phyloP scores from a whole-genome alignment of 2,113 vertebrate genomes.

The Heterotilapia buettikoferi region DNA sequence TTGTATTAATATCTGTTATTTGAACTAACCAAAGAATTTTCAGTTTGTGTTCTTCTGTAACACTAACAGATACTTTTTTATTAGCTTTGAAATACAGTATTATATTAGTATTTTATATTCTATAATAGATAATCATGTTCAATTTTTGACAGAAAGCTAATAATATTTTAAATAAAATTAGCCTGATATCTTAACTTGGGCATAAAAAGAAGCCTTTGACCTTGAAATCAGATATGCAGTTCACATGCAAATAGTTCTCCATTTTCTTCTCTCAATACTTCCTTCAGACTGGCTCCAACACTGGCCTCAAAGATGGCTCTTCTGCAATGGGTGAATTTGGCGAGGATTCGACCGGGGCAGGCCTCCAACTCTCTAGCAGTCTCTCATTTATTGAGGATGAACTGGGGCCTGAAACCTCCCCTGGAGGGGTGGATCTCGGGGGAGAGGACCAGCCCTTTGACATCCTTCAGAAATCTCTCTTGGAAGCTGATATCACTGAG shows the following conservation, averaged over 20 bases:
- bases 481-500: conserved; percentile 98
- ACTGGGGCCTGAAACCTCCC: conserved; percentile 80
- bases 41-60: neutral
- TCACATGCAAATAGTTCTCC: neutral
- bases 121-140: neutral
- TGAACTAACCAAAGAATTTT: neutral
- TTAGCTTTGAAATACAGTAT: neutral
- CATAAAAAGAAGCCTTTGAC: neutral
- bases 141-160: neutral
- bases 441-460: conserved; percentile 97
- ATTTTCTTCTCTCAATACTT: neutral
- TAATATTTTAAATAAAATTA: neutral
- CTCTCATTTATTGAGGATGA: conserved; percentile 97
- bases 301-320: conserved; percentile 84
- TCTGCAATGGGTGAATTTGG: conserved; percentile 83
- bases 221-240: neutral
- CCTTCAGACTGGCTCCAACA: conserved; percentile 62
- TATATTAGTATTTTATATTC: neutral
- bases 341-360: conserved; percentile 80
- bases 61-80: neutral
- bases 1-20: neutral
- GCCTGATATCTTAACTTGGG: neutral
- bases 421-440: conserved; percentile 81
- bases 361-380: conserved; percentile 89
- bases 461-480: conserved; percentile 96